Base-by-base conservation (phyloP, 2,797 vertebrate genomes). In the Mallotus villosus region DNA sequence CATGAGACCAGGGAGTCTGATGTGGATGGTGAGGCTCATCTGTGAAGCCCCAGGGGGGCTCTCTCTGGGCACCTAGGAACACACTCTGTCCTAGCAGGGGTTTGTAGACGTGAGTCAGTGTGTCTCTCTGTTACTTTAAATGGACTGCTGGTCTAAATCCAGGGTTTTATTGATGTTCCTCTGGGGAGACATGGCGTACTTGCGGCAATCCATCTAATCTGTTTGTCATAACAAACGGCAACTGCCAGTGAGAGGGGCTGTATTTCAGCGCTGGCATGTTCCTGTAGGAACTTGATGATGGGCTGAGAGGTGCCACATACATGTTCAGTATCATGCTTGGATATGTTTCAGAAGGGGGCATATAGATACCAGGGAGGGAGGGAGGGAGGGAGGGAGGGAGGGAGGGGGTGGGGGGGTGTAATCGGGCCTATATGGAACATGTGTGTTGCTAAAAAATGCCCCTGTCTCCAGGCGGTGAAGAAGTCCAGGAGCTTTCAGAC, bases 171-270 rank as follows among this genome's bases (percentile, higher is more conserved):
- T 59, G 11, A 12, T 60, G 27, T n/a, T 34, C 55, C 71, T 73
- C 49, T 71, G 61, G 51, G 51, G 51, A 19, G 19, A 55, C 51
- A n/a, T n/a, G 41, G 9, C 1, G 41, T 46, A 12, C 41, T 46
- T 46, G 34, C 59, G 75, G 81, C 74, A 19, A 22, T 37, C 27
- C 66, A 71, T 64, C n/a, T 78, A 74, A 81, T 84, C 71, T 32
- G 69, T 65, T 90, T 77, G 87, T 87, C 87, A 90, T 66, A 88
- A 81, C 87, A 91, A 86, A 89, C 79, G 79, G 8, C 63, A 68
- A 34, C 21, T 65, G 66, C 59, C 62, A 68, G 73, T 46, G 71
- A 41, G 64, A 65, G 59, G 11, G 71, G 7, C 74, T 41, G n/a
- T 17, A 41, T 79, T 76, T 75, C 72, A 68, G 27, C 58, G 49